Evolutionary conservation across 1,140 invertebrate genomes (phyloP).

Genomic region (Aphaenogaster floridana): DNA sequence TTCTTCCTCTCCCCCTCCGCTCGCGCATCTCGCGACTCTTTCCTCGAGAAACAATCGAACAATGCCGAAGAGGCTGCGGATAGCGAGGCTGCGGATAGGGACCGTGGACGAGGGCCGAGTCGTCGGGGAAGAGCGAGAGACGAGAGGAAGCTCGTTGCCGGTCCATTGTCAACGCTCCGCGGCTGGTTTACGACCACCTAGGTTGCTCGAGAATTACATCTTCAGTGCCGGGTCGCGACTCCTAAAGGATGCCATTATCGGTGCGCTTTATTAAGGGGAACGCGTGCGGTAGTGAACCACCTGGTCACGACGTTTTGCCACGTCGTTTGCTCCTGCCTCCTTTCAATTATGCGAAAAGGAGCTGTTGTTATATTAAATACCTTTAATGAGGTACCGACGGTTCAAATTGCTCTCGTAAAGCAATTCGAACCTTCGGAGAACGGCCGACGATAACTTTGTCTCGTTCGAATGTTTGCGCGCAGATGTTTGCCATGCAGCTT

Average conservation of each 20-base stretch:
- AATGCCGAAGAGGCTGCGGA: constrained; percentile 34
- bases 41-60: constrained; percentile 64
- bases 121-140: not conserved
- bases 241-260: constrained; percentile 52
- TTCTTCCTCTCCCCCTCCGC: not conserved
- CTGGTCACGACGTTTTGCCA: not conserved
- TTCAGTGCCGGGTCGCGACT: constrained; percentile 10
- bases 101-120: not conserved
- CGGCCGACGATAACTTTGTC: not conserved
- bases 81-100: not conserved
- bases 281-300: not conserved
- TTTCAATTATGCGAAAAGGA: not conserved
- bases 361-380: not conserved
- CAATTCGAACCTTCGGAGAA: constrained; percentile 12
- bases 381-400: not conserved
- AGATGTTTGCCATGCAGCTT: constrained; percentile 35
- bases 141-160: constrained; percentile 52
- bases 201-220: constrained; percentile 46
- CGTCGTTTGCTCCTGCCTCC: not conserved
- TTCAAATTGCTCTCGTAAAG: not conserved
- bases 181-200: constrained; percentile 63
- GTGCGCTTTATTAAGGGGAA: constrained; percentile 48
- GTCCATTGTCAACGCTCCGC: constrained; percentile 60
- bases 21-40: not conserved
- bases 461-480: constrained; percentile 21